These are phyloP conservation scores for Alcedo atthis DNA, from an alignment of 2,797 vertebrate species.

Conservation along the genomic window DNA sequence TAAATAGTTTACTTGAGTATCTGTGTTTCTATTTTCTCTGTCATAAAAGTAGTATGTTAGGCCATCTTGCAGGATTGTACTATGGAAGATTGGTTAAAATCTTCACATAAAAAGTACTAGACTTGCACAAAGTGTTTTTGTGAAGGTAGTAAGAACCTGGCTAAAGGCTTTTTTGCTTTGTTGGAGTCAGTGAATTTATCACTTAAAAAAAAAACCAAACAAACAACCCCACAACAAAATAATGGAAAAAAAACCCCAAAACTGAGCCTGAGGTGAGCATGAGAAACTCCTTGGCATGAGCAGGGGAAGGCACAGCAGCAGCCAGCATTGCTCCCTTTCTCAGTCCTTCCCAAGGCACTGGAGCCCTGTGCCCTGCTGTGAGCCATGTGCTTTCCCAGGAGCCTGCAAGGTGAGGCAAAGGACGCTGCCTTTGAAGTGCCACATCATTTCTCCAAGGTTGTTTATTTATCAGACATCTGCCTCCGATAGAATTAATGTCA, in stretches of 20 bases:
- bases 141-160: background rate
- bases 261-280: background rate
- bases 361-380: rapidly evolving
- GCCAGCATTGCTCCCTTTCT: background rate
- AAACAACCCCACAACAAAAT: too few species aligned
- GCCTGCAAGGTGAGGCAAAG: conserved; percentile 22
- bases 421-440: background rate
- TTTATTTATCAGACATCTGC: conserved; percentile 45
- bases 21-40: background rate
- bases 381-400: background rate
- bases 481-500: conserved; percentile 3
- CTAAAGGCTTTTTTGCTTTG: background rate
- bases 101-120: background rate
- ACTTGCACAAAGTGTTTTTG: background rate
- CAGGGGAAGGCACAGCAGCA: background rate
- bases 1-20: background rate
- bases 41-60: background rate
- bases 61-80: background rate
- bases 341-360: background rate
- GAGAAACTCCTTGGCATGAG: background rate
- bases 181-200: background rate
- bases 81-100: background rate
- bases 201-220: background rate
- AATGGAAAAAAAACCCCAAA: background rate
- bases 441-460: background rate